These are phyloP conservation scores for Drosophila ezoana DNA, from an alignment of 2,888 invertebrate species.

Conservation along the genomic window DNA sequence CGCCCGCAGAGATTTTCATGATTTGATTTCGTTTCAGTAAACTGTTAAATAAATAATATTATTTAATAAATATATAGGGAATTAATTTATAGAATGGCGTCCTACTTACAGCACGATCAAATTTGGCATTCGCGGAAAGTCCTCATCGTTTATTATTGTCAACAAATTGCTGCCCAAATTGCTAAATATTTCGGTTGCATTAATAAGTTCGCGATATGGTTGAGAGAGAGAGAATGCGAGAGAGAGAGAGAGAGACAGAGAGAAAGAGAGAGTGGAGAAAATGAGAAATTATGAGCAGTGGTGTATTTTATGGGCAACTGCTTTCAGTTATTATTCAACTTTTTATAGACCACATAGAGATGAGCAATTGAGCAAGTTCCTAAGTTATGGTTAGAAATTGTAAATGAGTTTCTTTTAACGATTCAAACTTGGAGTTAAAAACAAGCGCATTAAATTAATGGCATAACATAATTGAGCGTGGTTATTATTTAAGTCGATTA, in stretches of 20 bases:
- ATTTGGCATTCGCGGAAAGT: constrained; percentile 90
- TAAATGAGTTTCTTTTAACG: constrained; percentile 23
- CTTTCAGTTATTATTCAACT: constrained; percentile 24
- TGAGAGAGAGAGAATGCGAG: constrained; percentile 9
- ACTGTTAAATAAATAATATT: constrained; percentile 86
- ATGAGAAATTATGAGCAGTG: constrained; percentile 41
- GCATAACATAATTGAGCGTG: background rate
- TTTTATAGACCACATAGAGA: constrained; percentile 17
- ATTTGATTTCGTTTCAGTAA: constrained; percentile 95
- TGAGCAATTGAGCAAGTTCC: constrained; percentile 21
- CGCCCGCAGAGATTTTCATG: constrained; percentile 90
- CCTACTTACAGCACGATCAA: constrained; percentile 93
- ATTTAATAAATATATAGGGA: background rate
- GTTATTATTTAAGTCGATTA: background rate
- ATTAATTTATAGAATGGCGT: background rate
- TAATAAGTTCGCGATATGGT: constrained; percentile 41
- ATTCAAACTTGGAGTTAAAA: constrained; percentile 36
- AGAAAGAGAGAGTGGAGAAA: constrained; percentile 8
- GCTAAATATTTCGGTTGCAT: constrained; percentile 84
- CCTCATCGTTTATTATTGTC: constrained; percentile 88
- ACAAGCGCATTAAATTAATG: constrained; percentile 50
- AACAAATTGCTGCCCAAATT: constrained; percentile 92
- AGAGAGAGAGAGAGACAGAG: background rate
- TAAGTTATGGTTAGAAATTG: constrained; percentile 30
- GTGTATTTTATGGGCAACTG: constrained; percentile 28